These are phyloP conservation scores for Eumaeus atala DNA, from an alignment of 1,140 invertebrate species.

Conservation along the genomic window DNA sequence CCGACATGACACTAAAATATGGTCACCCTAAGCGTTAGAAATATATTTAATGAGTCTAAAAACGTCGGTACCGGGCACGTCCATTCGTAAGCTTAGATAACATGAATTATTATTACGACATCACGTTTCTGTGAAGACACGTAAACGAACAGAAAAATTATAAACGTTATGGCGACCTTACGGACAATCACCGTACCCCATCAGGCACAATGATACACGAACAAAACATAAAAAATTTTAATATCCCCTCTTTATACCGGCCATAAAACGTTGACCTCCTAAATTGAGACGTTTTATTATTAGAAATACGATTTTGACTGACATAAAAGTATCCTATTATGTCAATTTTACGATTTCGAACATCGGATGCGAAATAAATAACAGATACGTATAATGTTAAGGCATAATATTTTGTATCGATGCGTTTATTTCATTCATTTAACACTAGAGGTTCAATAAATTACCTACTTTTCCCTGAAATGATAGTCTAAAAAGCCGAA, in stretches of 20 bases:
- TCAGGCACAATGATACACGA: constrained; percentile 39
- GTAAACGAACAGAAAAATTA: constrained; percentile 19
- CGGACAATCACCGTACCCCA: constrained; percentile 29
- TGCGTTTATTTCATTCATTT: too few relatives aligned
- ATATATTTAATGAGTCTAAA: constrained; percentile 26
- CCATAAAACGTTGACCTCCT: constrained; percentile 61
- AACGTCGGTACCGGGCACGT: constrained; percentile 33
- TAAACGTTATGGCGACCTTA: constrained; percentile 16
- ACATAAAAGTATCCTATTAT: constrained; percentile 61
- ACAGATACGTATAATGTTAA: neutral
- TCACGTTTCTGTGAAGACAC: constrained; percentile 36
- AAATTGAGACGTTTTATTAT: constrained; percentile 71
- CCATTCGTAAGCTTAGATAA: constrained; percentile 44
- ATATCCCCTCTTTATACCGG: constrained; percentile 50
- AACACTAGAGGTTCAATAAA: too few relatives aligned
- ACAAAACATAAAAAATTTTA: constrained; percentile 55
- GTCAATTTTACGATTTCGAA: constrained; percentile 56
- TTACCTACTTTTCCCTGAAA: too few relatives aligned
- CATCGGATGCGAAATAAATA: constrained; percentile 30
- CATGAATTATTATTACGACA: constrained; percentile 42
- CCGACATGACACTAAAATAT: too few relatives aligned
- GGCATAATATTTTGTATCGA: too few relatives aligned
- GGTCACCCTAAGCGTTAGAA: too few relatives aligned
- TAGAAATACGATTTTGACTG: constrained; percentile 69
- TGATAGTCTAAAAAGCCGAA: too few relatives aligned